Conservation (phyloP, 2,888 invertebrate species). For the Lithosia quadra region DNA sequence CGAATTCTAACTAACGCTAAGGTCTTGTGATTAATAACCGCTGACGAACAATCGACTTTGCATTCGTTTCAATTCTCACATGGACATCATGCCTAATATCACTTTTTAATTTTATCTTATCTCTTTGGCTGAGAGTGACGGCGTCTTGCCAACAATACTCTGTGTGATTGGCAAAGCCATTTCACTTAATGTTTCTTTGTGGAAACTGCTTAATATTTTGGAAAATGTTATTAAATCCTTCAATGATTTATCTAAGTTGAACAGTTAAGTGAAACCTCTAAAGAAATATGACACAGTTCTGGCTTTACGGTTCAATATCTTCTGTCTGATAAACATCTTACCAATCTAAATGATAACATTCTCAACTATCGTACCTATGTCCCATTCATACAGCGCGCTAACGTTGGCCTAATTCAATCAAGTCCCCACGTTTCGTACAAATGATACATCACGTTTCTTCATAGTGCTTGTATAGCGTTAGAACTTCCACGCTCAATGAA, state of each 20-base stretch:
- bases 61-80: slow-evolving; percentile 12
- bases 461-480: background rate
- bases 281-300: background rate
- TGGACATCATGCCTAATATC: slow-evolving; percentile 29
- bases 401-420: slow-evolving; percentile 56
- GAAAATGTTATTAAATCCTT: background rate
- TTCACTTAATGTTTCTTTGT: slow-evolving; percentile 1
- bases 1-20: slow-evolving; percentile 64
- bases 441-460: background rate
- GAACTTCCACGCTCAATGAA: background rate
- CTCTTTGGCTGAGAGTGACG: slow-evolving; percentile 23
- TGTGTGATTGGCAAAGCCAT: slow-evolving; percentile 28
- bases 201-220: background rate
- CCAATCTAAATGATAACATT: background rate
- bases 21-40: slow-evolving; percentile 56
- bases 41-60: slow-evolving; percentile 44
- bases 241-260: background rate
- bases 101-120: slow-evolving; percentile 33
- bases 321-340: background rate
- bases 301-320: background rate
- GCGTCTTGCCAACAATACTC: slow-evolving; percentile 39
- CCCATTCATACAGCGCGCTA: slow-evolving; percentile 1
- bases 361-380: background rate
- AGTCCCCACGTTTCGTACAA: slow-evolving; percentile 26
- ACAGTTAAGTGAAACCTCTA: background rate